phyloP scores from a whole-genome alignment of 2,113 vertebrate species.

The Scomber colias region DNA sequence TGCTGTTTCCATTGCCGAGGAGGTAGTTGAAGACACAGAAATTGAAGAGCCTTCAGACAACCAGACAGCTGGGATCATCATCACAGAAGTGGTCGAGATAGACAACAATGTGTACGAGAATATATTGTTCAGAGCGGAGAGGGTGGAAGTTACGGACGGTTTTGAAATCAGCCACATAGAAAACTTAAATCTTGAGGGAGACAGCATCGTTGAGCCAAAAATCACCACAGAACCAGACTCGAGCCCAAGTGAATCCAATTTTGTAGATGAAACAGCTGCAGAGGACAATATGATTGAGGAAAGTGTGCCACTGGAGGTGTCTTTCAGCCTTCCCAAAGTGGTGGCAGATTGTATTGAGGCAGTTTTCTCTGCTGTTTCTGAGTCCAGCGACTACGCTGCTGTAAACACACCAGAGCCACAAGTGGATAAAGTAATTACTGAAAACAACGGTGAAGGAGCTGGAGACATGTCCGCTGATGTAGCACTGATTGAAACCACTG shows the following conservation, averaged over 20 bases:
- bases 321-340: constrained; percentile 3
- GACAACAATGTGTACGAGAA: neutral
- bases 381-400: neutral
- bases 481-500: constrained; percentile 1
- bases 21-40: constrained; percentile 5
- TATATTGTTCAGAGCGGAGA: neutral
- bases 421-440: constrained; percentile 26
- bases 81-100: neutral
- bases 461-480: constrained; percentile 12
- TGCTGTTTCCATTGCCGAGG: constrained; percentile 1
- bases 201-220: neutral
- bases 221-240: neutral
- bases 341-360: constrained; percentile 18
- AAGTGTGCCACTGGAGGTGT: neutral
- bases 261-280: neutral
- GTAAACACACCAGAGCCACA: neutral
- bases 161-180: neutral
- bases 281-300: neutral
- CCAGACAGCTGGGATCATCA: constrained; percentile 6
- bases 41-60: neutral
- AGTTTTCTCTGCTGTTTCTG: constrained; percentile 8
- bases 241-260: neutral
- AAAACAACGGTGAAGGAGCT: constrained; percentile 10
- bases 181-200: neutral
- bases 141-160: neutral